Conservation (phyloP, 2,888 invertebrate species). For the Anthophora plumipes region DNA sequence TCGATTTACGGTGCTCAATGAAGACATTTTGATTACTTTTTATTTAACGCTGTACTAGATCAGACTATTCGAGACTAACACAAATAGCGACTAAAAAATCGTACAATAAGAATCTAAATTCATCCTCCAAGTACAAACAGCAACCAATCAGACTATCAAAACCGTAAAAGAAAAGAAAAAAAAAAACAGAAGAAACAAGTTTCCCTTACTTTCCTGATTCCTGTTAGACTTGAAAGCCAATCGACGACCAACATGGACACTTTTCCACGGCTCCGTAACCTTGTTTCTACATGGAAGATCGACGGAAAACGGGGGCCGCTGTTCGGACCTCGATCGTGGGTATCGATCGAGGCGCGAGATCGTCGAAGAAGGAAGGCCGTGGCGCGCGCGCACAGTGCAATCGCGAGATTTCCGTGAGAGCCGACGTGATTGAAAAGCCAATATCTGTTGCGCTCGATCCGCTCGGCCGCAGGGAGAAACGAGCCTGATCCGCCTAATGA, state of each 20-base stretch:
- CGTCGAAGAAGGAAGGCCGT: slow-evolving; percentile 61
- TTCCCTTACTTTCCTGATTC: neutral
- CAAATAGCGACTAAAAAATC: too few relatives aligned
- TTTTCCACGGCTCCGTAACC: slow-evolving; percentile 41
- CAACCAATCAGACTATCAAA: neutral
- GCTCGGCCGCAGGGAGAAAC: slow-evolving; percentile 72
- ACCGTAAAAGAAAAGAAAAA: neutral
- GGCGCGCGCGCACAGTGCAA: slow-evolving; percentile 50
- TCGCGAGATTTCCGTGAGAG: slow-evolving; percentile 79
- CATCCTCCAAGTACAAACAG: neutral
- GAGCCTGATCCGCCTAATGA: slow-evolving; percentile 78
- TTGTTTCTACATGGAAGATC: slow-evolving; percentile 50
- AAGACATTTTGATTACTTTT: too few relatives aligned
- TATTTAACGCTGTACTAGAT: too few relatives aligned
- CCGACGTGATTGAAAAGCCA: slow-evolving; percentile 81
- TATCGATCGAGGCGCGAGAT: slow-evolving; percentile 56
- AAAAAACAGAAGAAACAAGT: too few relatives aligned
- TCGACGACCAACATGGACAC: slow-evolving; percentile 1
- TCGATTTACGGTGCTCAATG: too few relatives aligned
- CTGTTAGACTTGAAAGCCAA: neutral
- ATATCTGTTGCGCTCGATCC: slow-evolving; percentile 69
- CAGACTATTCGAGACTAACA: too few relatives aligned
- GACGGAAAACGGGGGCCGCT: slow-evolving; percentile 42
- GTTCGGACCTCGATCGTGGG: slow-evolving; percentile 28
- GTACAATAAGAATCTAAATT: too few relatives aligned